Evolutionary conservation across 2,113 vertebrate genomes (phyloP).

Genomic region (Panthera uncia): DNA sequence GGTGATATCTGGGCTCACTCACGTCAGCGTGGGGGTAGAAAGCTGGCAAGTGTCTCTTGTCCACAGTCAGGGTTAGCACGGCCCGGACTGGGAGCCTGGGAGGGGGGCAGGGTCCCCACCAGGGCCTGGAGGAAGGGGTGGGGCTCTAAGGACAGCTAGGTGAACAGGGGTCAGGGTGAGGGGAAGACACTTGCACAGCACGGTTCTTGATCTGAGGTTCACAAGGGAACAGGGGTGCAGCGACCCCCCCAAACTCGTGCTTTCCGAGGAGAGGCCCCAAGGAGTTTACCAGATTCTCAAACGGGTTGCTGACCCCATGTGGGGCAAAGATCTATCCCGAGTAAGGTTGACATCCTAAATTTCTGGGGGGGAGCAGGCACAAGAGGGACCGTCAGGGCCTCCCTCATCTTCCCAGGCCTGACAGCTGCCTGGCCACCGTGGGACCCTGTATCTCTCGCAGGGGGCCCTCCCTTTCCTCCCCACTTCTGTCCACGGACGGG

Average conservation of each 20-base stretch:
- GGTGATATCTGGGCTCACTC: background rate
- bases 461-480: too few species aligned
- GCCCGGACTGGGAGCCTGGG: background rate
- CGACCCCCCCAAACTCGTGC: background rate
- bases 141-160: background rate
- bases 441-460: accelerated
- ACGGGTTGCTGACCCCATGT: background rate
- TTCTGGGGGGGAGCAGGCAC: background rate
- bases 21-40: background rate
- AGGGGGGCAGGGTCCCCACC: background rate
- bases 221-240: background rate
- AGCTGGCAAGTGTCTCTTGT: background rate
- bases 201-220: background rate
- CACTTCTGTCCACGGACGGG: accelerated
- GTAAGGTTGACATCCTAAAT: background rate
- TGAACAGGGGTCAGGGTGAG: background rate
- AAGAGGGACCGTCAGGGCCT: background rate
- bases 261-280: background rate
- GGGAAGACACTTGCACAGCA: background rate
- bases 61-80: background rate
- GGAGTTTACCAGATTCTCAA: background rate
- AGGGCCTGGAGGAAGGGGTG: background rate
- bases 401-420: background rate
- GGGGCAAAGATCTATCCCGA: background rate
- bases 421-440: background rate